These are phyloP conservation scores for Petrocephalus microphthalmus DNA, from an alignment of 2,113 vertebrate genomes.

Conservation along the genomic window DNA sequence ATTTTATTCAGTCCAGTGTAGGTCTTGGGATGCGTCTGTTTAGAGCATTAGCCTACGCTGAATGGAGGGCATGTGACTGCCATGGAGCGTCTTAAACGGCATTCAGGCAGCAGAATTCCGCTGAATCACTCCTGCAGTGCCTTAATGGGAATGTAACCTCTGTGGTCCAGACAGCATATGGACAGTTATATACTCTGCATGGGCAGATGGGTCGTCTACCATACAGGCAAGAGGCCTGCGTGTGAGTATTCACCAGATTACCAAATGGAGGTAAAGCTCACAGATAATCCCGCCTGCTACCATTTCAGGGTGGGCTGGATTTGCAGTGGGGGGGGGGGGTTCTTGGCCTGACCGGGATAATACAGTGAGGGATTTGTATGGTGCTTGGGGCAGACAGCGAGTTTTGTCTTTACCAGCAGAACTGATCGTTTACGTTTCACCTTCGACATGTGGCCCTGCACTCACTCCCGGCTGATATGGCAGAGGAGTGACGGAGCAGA, in stretches of 20 bases:
- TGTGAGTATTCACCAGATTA: background rate
- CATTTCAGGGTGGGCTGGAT: background rate
- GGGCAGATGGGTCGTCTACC: background rate
- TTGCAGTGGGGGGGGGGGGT: background rate
- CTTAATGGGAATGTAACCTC: background rate
- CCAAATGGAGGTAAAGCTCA: background rate
- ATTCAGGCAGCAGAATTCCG: background rate
- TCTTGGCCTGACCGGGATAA: conserved; percentile 47
- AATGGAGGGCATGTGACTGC: background rate
- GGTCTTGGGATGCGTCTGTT: background rate
- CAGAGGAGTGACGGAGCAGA: background rate
- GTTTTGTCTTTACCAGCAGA: conserved; percentile 66
- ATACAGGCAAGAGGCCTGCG: background rate
- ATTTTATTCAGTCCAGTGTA: background rate
- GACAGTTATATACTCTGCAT: background rate
- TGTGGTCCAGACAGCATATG: background rate
- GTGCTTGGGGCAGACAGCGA: conserved; percentile 31
- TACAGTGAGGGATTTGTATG: conserved; percentile 44
- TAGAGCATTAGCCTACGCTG: background rate
- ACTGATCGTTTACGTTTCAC: conserved; percentile 52
- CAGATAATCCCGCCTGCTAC: background rate
- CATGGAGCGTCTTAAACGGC: too few species aligned
- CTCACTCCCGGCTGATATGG: background rate
- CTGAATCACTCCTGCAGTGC: background rate
- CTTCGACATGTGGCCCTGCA: conserved; percentile 17